A percentile compares a stretch with the other conserved stretches of the same genome.
phyloP scores from a whole-genome alignment of 2,113 vertebrate genomes.

The Notarius quadriscutis region DNA sequence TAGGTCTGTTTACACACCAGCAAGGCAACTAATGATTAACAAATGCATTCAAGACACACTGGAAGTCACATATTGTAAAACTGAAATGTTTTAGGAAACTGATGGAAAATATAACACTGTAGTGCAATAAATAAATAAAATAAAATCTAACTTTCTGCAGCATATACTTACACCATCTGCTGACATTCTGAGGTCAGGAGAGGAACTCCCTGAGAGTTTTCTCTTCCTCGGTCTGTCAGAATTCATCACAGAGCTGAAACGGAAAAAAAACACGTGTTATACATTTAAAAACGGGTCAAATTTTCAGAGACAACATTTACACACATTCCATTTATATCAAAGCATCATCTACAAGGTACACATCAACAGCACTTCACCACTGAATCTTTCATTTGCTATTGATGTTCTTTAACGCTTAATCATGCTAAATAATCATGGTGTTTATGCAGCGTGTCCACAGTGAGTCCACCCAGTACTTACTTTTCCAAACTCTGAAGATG shows the following conservation, averaged over 20 bases:
- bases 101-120: background rate
- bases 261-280: background rate
- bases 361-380: background rate
- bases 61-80: background rate
- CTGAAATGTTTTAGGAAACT: background rate
- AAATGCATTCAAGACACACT: background rate
- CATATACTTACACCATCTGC: slow-evolving; percentile 87
- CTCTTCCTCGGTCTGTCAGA: slow-evolving; percentile 91
- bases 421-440: background rate
- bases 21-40: slow-evolving; percentile 24
- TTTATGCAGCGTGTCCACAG: background rate
- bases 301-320: background rate
- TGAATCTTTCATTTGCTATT: background rate
- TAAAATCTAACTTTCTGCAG: background rate
- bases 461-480: slow-evolving; percentile 74
- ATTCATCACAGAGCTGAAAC: slow-evolving; percentile 76
- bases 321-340: background rate
- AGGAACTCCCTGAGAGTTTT: slow-evolving; percentile 85
- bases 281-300: background rate
- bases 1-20: background rate
- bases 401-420: background rate
- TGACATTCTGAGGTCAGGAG: slow-evolving; percentile 84
- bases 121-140: background rate
- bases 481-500: slow-evolving; percentile 97
- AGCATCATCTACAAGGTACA: background rate